These are phyloP conservation scores for Julus scanicus DNA, from an alignment of 2,888 invertebrate genomes.

Conservation along the genomic window DNA sequence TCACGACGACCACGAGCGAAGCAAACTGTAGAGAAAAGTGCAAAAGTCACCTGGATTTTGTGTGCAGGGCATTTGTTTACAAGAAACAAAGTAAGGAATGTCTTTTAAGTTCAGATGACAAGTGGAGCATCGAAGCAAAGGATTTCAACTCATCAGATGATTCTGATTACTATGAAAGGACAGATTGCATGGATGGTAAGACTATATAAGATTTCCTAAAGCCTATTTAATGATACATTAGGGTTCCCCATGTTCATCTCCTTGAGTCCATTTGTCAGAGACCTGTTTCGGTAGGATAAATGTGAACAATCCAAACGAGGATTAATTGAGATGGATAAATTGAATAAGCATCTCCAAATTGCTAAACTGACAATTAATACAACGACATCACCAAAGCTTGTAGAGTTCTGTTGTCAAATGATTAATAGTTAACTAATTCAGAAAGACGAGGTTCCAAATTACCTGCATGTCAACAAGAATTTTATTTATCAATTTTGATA, in stretches of 20 bases:
- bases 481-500: not conserved
- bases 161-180: constrained; percentile 54
- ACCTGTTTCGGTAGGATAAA: not conserved
- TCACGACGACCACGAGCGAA: not conserved
- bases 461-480: not conserved
- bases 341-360: not conserved
- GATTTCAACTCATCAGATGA: constrained; percentile 10
- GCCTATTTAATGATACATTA: not conserved
- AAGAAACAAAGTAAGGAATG: constrained; percentile 45
- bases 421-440: not conserved
- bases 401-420: not conserved
- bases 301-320: not conserved
- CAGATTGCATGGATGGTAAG: constrained; percentile 57
- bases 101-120: constrained; percentile 56
- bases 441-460: not conserved
- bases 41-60: constrained; percentile 44
- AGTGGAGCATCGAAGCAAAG: constrained; percentile 48
- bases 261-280: not conserved
- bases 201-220: not conserved
- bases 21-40: constrained; percentile 53
- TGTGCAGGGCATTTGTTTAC: constrained; percentile 54
- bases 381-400: not conserved
- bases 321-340: not conserved
- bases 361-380: not conserved
- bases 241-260: not conserved